Percentiles rank a stretch among this genome's conserved stretches.
Conservation (phyloP, 2,797 vertebrate species). For the Mastacembelus armatus region DNA sequence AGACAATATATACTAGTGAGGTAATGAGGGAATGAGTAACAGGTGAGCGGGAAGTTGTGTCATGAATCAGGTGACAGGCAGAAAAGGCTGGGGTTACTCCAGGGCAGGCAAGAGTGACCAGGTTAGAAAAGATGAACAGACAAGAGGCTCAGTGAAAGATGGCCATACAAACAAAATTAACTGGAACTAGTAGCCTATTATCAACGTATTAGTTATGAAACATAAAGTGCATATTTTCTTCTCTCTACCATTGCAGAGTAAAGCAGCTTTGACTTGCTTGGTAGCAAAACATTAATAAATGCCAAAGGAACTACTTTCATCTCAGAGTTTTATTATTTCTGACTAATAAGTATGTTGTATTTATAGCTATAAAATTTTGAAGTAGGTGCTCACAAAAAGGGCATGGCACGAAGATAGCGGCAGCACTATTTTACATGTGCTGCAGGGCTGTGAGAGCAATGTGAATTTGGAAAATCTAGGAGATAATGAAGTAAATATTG, state of each 20-base stretch:
- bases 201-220: no score
- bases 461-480: slow-evolving; percentile 6
- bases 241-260: not conserved
- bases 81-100: not conserved
- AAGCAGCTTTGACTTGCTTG: not conserved
- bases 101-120: no score
- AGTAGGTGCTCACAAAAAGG: not conserved
- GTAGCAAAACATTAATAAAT: not conserved
- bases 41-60: not conserved
- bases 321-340: slow-evolving; percentile 5
- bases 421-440: not conserved
- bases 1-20: not conserved
- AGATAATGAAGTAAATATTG: slow-evolving; percentile 76
- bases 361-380: not conserved
- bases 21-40: not conserved
- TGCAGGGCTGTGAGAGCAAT: not conserved
- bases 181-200: no score
- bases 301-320: not conserved
- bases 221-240: not conserved
- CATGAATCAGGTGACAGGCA: not conserved
- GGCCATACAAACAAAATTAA: not conserved
- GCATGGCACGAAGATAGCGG: slow-evolving; percentile 3
- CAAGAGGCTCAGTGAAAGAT: not conserved
- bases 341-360: not conserved
- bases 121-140: no score